These are phyloP conservation scores for Bruchidius siliquastri DNA, from an alignment of 2,888 invertebrate species.

Conservation along the genomic window DNA sequence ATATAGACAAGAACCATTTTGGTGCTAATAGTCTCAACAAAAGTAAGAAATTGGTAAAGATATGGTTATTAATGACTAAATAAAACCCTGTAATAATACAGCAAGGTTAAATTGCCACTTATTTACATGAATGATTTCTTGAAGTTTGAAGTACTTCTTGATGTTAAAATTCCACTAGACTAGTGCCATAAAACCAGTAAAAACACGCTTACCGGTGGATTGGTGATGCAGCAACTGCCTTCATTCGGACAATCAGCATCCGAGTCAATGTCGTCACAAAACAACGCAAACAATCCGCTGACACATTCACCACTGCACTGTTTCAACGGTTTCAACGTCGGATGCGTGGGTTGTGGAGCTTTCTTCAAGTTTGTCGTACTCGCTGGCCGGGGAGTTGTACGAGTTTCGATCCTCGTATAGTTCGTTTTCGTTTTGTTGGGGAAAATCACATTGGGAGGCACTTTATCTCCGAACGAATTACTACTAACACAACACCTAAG, in stretches of 20 bases:
- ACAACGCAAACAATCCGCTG: slow-evolving; percentile 72
- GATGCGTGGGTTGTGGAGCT: slow-evolving; percentile 37
- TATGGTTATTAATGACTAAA: too few relatives aligned
- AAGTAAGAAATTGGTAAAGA: too few relatives aligned
- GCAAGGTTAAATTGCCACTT: too few relatives aligned
- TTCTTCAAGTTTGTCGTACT: slow-evolving; percentile 39
- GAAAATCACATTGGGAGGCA: slow-evolving; percentile 64
- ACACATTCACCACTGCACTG: slow-evolving; percentile 82
- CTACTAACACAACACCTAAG: slow-evolving; percentile 78
- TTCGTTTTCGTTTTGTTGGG: slow-evolving; percentile 58
- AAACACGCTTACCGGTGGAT: slow-evolving; percentile 37
- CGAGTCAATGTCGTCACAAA: slow-evolving; percentile 81
- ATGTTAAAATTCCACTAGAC: too few relatives aligned
- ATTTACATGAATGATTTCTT: too few relatives aligned
- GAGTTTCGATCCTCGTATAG: slow-evolving; percentile 42
- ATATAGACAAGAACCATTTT: too few relatives aligned
- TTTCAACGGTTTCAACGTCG: slow-evolving; percentile 47
- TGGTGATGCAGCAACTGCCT: slow-evolving; percentile 74
- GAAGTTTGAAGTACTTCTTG: too few relatives aligned
- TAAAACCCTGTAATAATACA: too few relatives aligned
- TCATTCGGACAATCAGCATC: slow-evolving; percentile 72
- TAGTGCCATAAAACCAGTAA: not conserved
- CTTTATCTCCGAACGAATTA: slow-evolving; percentile 65
- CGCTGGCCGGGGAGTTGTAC: slow-evolving; percentile 41
- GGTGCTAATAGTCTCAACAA: too few relatives aligned